Conservation (phyloP, 2,113 vertebrate species). For the Ramphastos sulfuratus region DNA sequence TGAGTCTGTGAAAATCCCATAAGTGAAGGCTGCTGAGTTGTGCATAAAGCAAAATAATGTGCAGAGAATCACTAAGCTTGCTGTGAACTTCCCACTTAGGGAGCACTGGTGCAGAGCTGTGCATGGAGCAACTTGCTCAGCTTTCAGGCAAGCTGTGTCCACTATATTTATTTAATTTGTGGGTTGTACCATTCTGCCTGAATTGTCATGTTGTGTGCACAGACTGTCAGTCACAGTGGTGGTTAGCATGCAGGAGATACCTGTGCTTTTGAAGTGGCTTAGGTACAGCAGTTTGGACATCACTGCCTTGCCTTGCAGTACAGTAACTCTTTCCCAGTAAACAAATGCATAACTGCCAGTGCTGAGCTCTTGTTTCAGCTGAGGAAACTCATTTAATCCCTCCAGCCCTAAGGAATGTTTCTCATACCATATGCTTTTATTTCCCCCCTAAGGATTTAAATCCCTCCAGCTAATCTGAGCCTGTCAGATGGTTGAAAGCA, state of each 20-base stretch:
- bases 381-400: constrained; percentile 7
- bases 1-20: too few species aligned
- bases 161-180: neutral
- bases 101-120: neutral
- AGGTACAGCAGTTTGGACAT: neutral
- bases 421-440: constrained; percentile 44
- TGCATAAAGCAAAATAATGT: neutral
- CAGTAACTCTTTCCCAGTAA: neutral
- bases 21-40: neutral
- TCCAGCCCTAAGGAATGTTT: constrained; percentile 8
- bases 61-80: neutral
- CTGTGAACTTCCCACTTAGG: neutral
- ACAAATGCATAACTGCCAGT: neutral
- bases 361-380: neutral
- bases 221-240: accelerated
- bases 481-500: neutral
- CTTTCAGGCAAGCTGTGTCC: neutral
- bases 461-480: constrained; percentile 1
- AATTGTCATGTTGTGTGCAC: neutral
- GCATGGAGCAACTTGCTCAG: neutral
- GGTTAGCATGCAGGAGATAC: neutral
- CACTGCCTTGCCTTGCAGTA: neutral
- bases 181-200: accelerated
- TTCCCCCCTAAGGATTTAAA: constrained; percentile 13
- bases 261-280: neutral